Conservation (phyloP, 1,140 invertebrate genomes). For the Sarcophaga bullata region DNA sequence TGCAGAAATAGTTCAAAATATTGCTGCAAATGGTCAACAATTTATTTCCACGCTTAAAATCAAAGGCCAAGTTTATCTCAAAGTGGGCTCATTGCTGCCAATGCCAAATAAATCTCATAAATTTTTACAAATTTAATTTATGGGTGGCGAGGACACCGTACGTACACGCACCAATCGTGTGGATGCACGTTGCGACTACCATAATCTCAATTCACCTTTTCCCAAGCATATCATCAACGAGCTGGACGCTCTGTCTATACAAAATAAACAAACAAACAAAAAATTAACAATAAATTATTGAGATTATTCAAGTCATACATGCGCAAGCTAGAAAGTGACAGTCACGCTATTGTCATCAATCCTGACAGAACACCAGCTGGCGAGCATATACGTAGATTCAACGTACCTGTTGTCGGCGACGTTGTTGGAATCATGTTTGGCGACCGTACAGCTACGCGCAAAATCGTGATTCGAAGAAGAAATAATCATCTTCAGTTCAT, state of each 20-base stretch:
- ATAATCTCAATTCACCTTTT: constrained; percentile 13
- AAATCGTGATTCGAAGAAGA: constrained; percentile 37
- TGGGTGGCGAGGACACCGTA: not conserved
- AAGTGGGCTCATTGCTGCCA: constrained; percentile 27
- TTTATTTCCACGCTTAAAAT: constrained; percentile 26
- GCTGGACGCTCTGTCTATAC: constrained; percentile 23
- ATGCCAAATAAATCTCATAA: constrained; percentile 28
- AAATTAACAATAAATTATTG: constrained; percentile 45
- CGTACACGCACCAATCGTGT: not conserved
- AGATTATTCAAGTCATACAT: constrained; percentile 61
- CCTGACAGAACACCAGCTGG: constrained; percentile 62
- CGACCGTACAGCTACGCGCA: constrained; percentile 7
- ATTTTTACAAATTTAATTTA: constrained; percentile 45
- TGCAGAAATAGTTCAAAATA: constrained; percentile 30
- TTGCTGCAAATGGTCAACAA: constrained; percentile 32
- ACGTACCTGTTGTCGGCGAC: constrained; percentile 63
- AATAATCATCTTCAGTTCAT: constrained; percentile 39
- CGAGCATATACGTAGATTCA: constrained; percentile 65
- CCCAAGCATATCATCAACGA: constrained; percentile 9
- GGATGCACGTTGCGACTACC: constrained; percentile 10
- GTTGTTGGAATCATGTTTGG: constrained; percentile 64
- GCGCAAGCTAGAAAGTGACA: constrained; percentile 56
- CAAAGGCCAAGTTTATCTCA: constrained; percentile 17
- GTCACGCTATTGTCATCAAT: constrained; percentile 59
- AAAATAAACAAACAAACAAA: too few relatives aligned